phyloP scores from a whole-genome alignment of 2,797 vertebrate genomes.

The Manis javanica region DNA sequence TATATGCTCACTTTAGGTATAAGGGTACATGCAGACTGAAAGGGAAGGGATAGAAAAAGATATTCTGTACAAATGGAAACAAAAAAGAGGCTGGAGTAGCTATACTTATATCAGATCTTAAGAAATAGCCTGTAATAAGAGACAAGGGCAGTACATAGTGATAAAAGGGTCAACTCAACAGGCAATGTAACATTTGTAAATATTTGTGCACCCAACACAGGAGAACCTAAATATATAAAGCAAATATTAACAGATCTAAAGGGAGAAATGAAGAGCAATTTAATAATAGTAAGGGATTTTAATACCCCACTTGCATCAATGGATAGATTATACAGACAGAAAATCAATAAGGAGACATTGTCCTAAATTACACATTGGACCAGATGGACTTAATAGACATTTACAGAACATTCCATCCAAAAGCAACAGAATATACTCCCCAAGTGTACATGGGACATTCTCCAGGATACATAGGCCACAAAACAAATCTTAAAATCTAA shows the following conservation, averaged over 20 bases:
- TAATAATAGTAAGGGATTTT: not conserved
- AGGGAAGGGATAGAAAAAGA: not conserved
- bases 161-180: not conserved
- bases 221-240: not conserved
- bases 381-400: not conserved
- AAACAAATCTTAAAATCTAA: not conserved
- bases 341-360: not conserved
- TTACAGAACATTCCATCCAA: not conserved
- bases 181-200: not conserved
- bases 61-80: not conserved
- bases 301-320: not conserved
- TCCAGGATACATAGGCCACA: not conserved
- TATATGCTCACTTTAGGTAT: not conserved
- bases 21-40: not conserved
- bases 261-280: not conserved
- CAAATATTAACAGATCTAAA: not conserved
- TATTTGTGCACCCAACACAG: not conserved
- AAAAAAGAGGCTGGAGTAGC: not conserved
- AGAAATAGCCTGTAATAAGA: not conserved
- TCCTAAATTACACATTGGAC: not conserved
- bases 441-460: not conserved
- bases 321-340: not conserved
- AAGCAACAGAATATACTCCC: not conserved
- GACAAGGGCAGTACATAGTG: not conserved
- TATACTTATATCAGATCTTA: not conserved